A percentile compares a stretch with the other conserved stretches of the same genome.
Conservation (phyloP, 1,140 invertebrate species). For the Holotrichia oblita region DNA sequence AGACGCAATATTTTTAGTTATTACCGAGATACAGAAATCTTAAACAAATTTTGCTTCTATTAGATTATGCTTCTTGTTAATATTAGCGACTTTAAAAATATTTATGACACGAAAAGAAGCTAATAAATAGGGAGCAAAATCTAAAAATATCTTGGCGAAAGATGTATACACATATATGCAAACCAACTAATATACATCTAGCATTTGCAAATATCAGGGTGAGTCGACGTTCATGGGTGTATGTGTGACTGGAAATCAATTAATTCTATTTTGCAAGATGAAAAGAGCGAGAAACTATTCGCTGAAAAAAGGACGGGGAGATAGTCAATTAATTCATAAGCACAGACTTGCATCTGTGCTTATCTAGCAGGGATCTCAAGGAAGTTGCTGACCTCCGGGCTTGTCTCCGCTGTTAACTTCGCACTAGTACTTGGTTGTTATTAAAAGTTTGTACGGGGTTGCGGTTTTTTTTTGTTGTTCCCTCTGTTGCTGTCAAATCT, state of each 20-base stretch:
- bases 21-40: too few relatives aligned
- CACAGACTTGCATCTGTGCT: background rate
- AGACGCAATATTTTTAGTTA: too few relatives aligned
- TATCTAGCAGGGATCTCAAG: background rate
- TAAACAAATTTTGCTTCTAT: too few relatives aligned
- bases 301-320: background rate
- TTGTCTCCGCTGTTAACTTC: background rate
- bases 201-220: background rate
- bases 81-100: too few relatives aligned
- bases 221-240: background rate
- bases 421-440: background rate
- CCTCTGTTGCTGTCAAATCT: background rate
- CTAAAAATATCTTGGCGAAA: background rate
- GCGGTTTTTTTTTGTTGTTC: background rate
- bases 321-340: conserved; percentile 14
- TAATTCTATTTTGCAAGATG: conserved; percentile 17
- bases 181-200: background rate
- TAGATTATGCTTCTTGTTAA: too few relatives aligned
- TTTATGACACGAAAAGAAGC: too few relatives aligned
- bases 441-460: background rate
- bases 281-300: background rate
- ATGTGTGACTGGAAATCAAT: background rate
- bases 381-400: conserved; percentile 5
- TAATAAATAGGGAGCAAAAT: too few relatives aligned
- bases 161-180: background rate